Evolutionary conservation across 1,140 invertebrate genomes (phyloP), one percentile per base, ranked within the genome.

Genomic region (Ptiloglossa arizonensis): DNA sequence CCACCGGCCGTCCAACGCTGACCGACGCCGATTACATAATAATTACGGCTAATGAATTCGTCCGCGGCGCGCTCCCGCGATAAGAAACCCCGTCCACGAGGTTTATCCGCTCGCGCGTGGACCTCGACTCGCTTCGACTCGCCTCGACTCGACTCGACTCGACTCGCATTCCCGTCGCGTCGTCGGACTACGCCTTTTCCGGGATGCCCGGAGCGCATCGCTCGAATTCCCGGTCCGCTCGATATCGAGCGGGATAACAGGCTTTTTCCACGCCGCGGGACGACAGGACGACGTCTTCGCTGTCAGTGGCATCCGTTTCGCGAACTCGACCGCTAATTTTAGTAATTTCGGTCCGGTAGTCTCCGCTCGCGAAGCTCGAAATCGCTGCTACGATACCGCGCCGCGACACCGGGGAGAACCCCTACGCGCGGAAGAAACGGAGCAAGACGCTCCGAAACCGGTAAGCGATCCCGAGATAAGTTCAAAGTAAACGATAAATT

Each of bases 41-140:
- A 83, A 83, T 83, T 83, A 81, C 66, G 57, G 63, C 50, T 63
- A 73, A 69, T 54, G 68, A 77, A 74, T 74, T 74, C 71, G 71
- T 74, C n/a, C 62, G 38, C 19, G 48, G 11, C 59, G 22, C 5
- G 29, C 8, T 15, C 24, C 11, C 15, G 35, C 35, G 71, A 74
- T 74, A 74, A 54, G 24, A 32, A 66, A 50, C 63, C 19, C 2
- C 19, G 56, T n/a, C 68, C 15, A 11, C 13, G 24, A 8, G 1
- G 57, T 13, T 32, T n/a, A 35, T n/a, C 17, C 57, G 29, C 19
- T 9, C 6, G 15, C 5, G 2, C n/a, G 56, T 29, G n/a, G n/a
- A n/a, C 38, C 2, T 19, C 41, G 27, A 27, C 3, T n/a, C 19
- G 27, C 64, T n/a, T n/a, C n/a, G n/a, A n/a, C n/a, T n/a, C n/a